A percentile compares a stretch with the other conserved stretches of the same genome.
These are phyloP conservation scores for Neomonachus schauinslandi DNA, from an alignment of 2,113 vertebrate genomes.

Conservation along the genomic window DNA sequence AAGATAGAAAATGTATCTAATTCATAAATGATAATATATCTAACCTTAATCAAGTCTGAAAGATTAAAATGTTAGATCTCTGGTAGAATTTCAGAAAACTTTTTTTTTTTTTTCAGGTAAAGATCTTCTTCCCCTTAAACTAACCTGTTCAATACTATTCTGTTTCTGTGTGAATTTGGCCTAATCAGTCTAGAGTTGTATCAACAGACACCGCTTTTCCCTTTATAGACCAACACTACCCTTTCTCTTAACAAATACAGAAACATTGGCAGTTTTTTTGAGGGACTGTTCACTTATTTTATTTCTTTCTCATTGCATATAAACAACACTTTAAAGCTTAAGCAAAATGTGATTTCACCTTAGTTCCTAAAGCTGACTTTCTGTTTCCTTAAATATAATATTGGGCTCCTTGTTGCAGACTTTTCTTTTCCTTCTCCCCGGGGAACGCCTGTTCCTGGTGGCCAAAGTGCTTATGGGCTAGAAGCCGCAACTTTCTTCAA, in stretches of 20 bases:
- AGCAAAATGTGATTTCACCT: constrained; percentile 12
- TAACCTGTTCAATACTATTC: neutral
- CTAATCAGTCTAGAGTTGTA: neutral
- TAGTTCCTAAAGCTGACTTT: constrained; percentile 2
- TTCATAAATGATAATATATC: neutral
- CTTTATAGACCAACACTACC: neutral
- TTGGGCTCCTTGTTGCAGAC: neutral
- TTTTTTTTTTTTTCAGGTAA: neutral
- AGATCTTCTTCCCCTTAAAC: neutral
- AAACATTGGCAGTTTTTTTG: neutral
- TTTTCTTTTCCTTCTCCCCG: neutral
- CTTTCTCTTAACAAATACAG: neutral
- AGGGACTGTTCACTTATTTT: neutral
- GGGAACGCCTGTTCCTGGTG: neutral
- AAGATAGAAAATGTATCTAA: constrained; percentile 12
- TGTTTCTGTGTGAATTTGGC: neutral
- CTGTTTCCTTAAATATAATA: neutral
- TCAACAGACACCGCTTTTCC: neutral
- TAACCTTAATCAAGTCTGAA: constrained; percentile 4
- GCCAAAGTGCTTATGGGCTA: neutral
- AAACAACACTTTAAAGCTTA: constrained; percentile 45
- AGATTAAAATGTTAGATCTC: neutral
- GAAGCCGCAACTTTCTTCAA: neutral
- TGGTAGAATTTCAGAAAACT: constrained; percentile 15
- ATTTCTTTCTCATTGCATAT: constrained; percentile 19